These are phyloP conservation scores for Trachelus iudaicus DNA, from an alignment of 2,888 invertebrate genomes.

Conservation along the genomic window DNA sequence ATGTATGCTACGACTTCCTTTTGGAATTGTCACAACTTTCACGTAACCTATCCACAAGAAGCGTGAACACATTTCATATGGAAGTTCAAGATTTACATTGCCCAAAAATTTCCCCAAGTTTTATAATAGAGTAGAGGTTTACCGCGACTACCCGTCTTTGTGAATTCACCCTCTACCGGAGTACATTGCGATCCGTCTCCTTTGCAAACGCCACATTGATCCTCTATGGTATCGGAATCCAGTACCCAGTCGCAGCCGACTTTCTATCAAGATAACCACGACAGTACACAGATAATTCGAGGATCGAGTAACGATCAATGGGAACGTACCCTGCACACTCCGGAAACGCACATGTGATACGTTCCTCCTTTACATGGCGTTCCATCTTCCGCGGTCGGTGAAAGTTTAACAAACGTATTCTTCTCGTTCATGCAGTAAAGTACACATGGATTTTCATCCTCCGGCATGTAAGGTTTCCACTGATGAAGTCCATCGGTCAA, in stretches of 20 bases:
- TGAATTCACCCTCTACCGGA: slow-evolving; percentile 73
- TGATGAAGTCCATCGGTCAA: slow-evolving; percentile 62
- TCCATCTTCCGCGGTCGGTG: slow-evolving; percentile 83
- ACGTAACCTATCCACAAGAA: slow-evolving; percentile 69
- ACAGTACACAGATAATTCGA: background rate
- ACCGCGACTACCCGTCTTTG: slow-evolving; percentile 66
- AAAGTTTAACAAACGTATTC: slow-evolving; percentile 78
- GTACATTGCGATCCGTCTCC: slow-evolving; percentile 86
- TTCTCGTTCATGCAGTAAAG: slow-evolving; percentile 84
- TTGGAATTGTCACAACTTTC: slow-evolving; percentile 73
- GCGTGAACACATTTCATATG: background rate
- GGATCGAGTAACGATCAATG: background rate
- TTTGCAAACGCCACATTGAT: slow-evolving; percentile 87
- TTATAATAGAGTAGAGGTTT: slow-evolving; percentile 29
- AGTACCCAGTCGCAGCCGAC: slow-evolving; percentile 94
- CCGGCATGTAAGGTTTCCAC: slow-evolving; percentile 74
- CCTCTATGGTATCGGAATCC: slow-evolving; percentile 82
- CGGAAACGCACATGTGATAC: slow-evolving; percentile 86
- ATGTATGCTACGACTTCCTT: slow-evolving; percentile 81
- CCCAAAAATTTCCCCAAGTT: background rate
- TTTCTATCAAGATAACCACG: slow-evolving; percentile 68
- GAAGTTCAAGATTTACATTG: slow-evolving; percentile 9
- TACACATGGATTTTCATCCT: slow-evolving; percentile 78
- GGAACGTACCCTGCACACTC: slow-evolving; percentile 76
- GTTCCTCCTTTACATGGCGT: slow-evolving; percentile 86